Percentiles rank a stretch among this genome's conserved stretches.
Evolutionary conservation across 2,888 invertebrate genomes (phyloP).

Genomic region (Euplexia lucipara): DNA sequence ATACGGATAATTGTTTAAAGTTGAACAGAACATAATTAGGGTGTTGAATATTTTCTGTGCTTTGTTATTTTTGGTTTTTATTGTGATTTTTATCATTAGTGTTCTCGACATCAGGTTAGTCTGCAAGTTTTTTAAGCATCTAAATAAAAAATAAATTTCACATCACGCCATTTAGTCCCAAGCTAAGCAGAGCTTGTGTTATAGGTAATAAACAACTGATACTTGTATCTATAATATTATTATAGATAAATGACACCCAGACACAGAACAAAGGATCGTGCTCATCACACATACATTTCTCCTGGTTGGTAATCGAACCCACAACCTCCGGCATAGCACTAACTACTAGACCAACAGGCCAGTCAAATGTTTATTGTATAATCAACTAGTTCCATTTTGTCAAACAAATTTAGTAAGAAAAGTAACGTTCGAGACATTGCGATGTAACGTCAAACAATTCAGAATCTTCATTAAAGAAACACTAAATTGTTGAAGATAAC

Average conservation of each 20-base stretch:
- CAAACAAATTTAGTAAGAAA: not conserved
- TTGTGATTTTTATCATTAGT: constrained; percentile 24
- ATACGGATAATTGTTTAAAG: constrained; percentile 54
- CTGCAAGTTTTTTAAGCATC: not conserved
- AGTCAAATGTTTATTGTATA: no score
- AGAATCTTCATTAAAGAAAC: not conserved
- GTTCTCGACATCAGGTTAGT: not conserved
- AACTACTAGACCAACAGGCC: no score
- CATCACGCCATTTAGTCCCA: no score
- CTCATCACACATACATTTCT: no score
- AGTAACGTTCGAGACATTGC: not conserved
- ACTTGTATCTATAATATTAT: no score
- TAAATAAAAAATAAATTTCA: no score
- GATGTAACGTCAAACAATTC: not conserved
- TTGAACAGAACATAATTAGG: constrained; percentile 39
- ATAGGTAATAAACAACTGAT: no score
- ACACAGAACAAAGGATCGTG: no score
- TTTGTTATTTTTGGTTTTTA: constrained; percentile 18
- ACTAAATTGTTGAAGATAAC: constrained; percentile 17
- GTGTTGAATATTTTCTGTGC: constrained; percentile 19
- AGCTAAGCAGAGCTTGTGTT: no score
- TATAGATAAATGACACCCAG: no score
- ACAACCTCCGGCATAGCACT: no score
- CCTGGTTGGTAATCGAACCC: no score
- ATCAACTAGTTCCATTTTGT: not conserved